Evolutionary conservation across 2,113 vertebrate species (phyloP).

Genomic region (Sporophila hypoxantha): DNA sequence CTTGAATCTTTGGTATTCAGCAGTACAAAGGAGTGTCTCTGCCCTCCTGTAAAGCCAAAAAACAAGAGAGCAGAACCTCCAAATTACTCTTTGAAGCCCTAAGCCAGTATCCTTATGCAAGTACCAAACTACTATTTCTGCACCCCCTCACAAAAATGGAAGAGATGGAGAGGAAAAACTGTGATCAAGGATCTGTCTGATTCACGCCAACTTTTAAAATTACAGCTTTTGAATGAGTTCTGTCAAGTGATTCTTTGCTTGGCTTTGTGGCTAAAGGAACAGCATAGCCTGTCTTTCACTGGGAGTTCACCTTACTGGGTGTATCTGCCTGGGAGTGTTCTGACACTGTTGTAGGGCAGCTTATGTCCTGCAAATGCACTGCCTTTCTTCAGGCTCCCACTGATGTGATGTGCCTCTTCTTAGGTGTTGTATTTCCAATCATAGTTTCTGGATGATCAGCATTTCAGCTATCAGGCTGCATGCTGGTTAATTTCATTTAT

Average conservation of each 20-base stretch:
- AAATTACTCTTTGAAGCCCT: neutral
- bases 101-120: neutral
- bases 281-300: neutral
- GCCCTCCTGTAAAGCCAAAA: neutral
- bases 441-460: neutral
- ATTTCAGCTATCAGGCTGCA: neutral
- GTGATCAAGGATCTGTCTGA: neutral
- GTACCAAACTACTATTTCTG: neutral
- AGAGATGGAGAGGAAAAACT: neutral
- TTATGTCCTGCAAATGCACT: neutral
- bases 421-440: neutral
- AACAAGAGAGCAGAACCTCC: neutral
- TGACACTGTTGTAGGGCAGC: neutral
- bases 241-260: neutral
- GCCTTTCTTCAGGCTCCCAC: neutral
- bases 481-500: slow-evolving; percentile 14
- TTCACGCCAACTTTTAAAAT: neutral
- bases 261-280: neutral
- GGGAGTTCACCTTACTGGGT: neutral
- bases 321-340: neutral
- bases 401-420: neutral
- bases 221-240: neutral
- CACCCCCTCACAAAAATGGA: neutral
- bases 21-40: neutral
- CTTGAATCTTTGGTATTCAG: neutral